These are phyloP conservation scores for Platygyra sinensis DNA, from an alignment of 64 coral and sea anemone genomes.

Conservation along the genomic window DNA sequence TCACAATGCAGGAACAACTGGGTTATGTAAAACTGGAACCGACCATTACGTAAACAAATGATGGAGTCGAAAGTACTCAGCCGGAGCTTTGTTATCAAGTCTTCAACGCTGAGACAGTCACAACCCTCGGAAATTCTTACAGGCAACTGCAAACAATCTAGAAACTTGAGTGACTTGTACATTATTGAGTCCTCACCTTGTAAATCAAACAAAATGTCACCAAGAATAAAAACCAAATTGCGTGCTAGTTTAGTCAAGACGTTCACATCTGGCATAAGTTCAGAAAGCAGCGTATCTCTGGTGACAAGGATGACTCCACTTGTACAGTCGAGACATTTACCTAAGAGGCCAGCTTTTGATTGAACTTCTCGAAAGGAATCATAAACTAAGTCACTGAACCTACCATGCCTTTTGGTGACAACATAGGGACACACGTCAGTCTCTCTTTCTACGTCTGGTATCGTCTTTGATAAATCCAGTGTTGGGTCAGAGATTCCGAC, in stretches of 20 bases:
- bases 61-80: neutral
- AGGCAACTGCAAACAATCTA: neutral
- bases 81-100: neutral
- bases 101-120: neutral
- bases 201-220: no score
- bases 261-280: no score
- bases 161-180: neutral
- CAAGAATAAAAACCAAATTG: neutral
- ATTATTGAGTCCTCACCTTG: neutral
- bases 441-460: neutral
- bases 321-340: neutral
- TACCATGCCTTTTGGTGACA: neutral
- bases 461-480: neutral
- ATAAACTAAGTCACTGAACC: neutral
- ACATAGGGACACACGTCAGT: neutral
- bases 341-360: neutral
- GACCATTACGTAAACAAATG: neutral
- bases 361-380: neutral
- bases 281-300: neutral
- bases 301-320: neutral
- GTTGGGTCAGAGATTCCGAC: neutral
- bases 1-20: neutral
- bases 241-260: neutral
- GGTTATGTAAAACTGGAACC: neutral
- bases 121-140: neutral